Percentiles rank a stretch among this genome's conserved stretches.
Conservation (phyloP, 2,113 vertebrate species). For the Nothoprocta pentlandii region DNA sequence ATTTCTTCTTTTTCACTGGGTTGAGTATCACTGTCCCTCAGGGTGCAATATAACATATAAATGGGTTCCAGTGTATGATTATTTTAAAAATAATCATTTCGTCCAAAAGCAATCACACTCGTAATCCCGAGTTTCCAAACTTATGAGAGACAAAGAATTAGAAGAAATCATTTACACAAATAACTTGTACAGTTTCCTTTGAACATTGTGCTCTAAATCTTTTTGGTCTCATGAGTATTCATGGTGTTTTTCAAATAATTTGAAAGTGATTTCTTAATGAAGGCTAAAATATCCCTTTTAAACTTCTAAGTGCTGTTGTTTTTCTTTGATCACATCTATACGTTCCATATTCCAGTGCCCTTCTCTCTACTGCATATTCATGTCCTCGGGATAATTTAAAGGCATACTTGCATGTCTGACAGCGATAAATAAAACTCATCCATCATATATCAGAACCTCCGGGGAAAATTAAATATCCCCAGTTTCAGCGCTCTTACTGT, state of each 20-base stretch:
- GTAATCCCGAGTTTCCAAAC: not conserved
- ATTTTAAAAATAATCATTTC: not conserved
- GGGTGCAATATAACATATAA: not conserved
- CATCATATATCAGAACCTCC: constrained; percentile 39
- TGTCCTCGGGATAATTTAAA: constrained; percentile 47
- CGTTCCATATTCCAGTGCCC: constrained; percentile 7
- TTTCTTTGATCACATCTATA: constrained; percentile 55
- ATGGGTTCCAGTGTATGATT: not conserved
- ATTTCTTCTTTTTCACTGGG: not conserved
- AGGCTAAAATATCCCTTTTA: constrained; percentile 62
- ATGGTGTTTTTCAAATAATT: constrained; percentile 52
- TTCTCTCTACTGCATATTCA: constrained; percentile 68
- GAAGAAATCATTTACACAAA: constrained; percentile 52
- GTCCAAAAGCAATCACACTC: accelerated
- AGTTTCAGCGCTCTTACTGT: not conserved
- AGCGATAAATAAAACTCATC: constrained; percentile 70
- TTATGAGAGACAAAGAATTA: not conserved
- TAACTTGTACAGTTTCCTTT: constrained; percentile 2
- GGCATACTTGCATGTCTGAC: constrained; percentile 49
- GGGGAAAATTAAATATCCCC: constrained; percentile 17
- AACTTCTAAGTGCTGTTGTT: constrained; percentile 63
- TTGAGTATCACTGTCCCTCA: not conserved
- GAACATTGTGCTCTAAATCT: constrained; percentile 47
- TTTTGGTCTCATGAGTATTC: constrained; percentile 62
- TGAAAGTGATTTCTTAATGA: constrained; percentile 50